These are phyloP conservation scores for Anguilla marmorata DNA, from an alignment of 2,797 vertebrate species.

Conservation along the genomic window DNA sequence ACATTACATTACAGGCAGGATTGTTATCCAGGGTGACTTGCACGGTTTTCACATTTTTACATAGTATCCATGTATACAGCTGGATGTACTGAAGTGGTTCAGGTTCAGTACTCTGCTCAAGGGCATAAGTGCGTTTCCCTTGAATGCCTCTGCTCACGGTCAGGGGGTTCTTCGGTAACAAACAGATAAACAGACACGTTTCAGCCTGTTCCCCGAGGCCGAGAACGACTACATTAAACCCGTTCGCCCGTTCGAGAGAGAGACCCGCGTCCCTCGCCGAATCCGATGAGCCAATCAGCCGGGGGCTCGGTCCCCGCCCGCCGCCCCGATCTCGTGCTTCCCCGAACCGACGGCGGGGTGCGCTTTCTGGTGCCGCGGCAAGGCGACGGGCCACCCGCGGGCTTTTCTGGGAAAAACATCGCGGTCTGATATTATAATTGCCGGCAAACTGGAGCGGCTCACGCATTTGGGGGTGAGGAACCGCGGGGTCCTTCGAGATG, in stretches of 20 bases:
- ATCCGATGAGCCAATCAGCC: conserved; percentile 27
- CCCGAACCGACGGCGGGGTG: conserved; percentile 36
- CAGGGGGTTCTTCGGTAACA: not conserved
- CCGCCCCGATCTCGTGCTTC: conserved; percentile 24
- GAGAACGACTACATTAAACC: conserved; percentile 5
- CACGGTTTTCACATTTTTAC: too few species aligned
- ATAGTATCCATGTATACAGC: too few species aligned
- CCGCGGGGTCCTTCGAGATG: not conserved
- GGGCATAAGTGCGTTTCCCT: not conserved
- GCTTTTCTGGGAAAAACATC: conserved; percentile 37
- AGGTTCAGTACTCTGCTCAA: too few species aligned
- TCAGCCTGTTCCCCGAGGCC: not conserved
- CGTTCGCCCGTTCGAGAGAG: not conserved
- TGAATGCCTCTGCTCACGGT: not conserved
- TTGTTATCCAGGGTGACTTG: too few species aligned
- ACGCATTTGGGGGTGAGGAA: not conserved
- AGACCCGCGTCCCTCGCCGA: not conserved
- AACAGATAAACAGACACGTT: not conserved
- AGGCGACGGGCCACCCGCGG: conserved; percentile 27
- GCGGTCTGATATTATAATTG: conserved; percentile 38
- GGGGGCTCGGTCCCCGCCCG: conserved; percentile 2
- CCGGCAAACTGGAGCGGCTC: conserved; percentile 7
- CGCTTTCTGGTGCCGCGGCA: conserved; percentile 26
- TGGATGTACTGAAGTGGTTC: too few species aligned
- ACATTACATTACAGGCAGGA: too few species aligned